These are phyloP conservation scores for Xenentodon cancila DNA, from an alignment of 2,797 vertebrate species.

Conservation along the genomic window DNA sequence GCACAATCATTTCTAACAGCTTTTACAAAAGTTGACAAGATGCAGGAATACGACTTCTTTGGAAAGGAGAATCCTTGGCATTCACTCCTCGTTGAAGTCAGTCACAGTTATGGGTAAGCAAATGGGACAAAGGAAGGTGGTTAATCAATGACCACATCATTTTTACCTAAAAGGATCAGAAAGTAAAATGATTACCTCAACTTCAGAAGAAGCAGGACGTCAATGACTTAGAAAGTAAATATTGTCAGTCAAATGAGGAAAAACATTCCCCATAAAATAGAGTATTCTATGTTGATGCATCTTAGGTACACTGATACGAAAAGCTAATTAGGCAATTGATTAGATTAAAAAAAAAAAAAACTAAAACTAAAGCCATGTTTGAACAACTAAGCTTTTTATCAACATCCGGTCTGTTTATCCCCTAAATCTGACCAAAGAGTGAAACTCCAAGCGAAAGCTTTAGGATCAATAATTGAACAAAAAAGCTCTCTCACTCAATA, in stretches of 20 bases:
- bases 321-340: constrained; percentile 18
- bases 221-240: neutral
- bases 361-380: constrained; percentile 22
- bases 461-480: neutral
- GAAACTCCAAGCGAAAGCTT: constrained; percentile 26
- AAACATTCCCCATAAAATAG: neutral
- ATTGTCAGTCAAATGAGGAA: no score
- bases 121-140: no score
- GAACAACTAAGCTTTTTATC: constrained; percentile 36
- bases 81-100: no score
- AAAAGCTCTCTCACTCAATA: neutral
- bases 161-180: no score
- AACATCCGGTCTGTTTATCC: constrained; percentile 30
- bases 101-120: no score
- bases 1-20: no score
- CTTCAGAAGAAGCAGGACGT: neutral
- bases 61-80: no score
- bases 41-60: no score
- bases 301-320: constrained; percentile 14
- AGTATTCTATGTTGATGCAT: neutral
- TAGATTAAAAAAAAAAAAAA: constrained; percentile 3
- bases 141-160: no score
- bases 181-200: no score
- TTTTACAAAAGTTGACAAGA: no score
- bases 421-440: constrained; percentile 20